Conservation (phyloP, 2,888 invertebrate genomes). For the Nemoura dubitans region DNA sequence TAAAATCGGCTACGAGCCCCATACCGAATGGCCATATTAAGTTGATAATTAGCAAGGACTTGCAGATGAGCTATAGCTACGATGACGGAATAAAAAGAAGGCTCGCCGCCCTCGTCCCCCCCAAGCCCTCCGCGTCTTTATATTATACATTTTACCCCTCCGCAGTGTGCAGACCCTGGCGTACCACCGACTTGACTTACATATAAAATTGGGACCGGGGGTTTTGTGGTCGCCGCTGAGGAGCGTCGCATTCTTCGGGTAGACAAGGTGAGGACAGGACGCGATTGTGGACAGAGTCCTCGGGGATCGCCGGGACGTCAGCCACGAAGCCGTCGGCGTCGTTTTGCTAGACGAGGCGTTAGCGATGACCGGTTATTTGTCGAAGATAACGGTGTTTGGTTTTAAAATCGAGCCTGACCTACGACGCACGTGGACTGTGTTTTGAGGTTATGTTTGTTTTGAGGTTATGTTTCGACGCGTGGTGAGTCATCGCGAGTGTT, state of each 20-base stretch:
- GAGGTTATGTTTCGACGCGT: background rate
- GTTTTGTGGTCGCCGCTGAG: constrained; percentile 51
- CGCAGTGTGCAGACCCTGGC: background rate
- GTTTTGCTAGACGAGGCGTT: background rate
- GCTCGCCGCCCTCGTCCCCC: constrained; percentile 38
- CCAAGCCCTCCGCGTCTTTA: constrained; percentile 32
- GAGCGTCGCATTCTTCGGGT: constrained; percentile 55
- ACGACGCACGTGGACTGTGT: no score
- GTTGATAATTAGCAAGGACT: constrained; percentile 90
- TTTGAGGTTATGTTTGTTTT: background rate
- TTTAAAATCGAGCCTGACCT: background rate
- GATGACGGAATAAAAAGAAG: constrained; percentile 41
- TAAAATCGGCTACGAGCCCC: constrained; percentile 61
- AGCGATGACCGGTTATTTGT: background rate
- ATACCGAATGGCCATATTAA: constrained; percentile 85
- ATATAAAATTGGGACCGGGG: constrained; percentile 57
- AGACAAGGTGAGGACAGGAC: constrained; percentile 47
- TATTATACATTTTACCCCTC: constrained; percentile 48
- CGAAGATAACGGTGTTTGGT: background rate
- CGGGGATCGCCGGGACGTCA: background rate
- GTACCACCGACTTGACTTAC: constrained; percentile 54
- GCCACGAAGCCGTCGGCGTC: background rate
- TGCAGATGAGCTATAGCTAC: constrained; percentile 74
- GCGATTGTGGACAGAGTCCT: background rate
- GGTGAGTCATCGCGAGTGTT: background rate